phyloP scores from a whole-genome alignment of 2,797 vertebrate species.

The Knipowitschia caucasica region DNA sequence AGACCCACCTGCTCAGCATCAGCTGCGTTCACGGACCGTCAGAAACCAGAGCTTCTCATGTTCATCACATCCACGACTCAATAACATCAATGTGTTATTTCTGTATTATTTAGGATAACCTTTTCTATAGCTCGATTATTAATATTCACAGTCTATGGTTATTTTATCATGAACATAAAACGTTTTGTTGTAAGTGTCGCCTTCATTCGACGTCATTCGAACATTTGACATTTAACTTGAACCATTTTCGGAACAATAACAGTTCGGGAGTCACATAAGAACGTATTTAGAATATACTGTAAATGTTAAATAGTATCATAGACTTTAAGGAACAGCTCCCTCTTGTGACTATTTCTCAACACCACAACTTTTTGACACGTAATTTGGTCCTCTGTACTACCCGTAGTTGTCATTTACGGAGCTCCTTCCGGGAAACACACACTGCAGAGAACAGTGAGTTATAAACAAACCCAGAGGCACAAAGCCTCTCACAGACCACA shows the following conservation, averaged over 20 bases:
- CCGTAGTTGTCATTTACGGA: slow-evolving; percentile 54
- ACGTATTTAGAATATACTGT: too few relatives aligned
- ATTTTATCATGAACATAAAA: too few relatives aligned
- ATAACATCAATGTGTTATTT: not conserved
- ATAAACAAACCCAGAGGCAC: not conserved
- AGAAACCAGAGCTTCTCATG: not conserved
- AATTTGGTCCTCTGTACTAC: not conserved
- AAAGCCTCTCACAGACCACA: not conserved
- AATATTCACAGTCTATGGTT: too few relatives aligned
- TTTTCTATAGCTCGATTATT: too few relatives aligned
- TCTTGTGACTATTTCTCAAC: not conserved
- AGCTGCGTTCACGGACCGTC: slow-evolving; percentile 16
- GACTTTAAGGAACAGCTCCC: not conserved
- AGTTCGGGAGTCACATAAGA: too few relatives aligned
- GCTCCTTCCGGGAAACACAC: slow-evolving; percentile 59
- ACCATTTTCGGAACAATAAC: too few relatives aligned
- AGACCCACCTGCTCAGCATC: slow-evolving; percentile 1
- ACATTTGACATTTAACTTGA: too few relatives aligned
- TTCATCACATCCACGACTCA: too few relatives aligned
- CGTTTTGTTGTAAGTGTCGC: too few relatives aligned
- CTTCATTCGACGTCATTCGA: too few relatives aligned
- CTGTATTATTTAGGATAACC: not conserved
- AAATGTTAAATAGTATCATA: too few relatives aligned
- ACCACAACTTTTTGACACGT: slow-evolving; percentile 1
- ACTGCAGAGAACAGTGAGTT: slow-evolving; percentile 17